Evolutionary conservation across 2,888 invertebrate species (phyloP), one percentile per base, ranked within the genome.

Genomic region (Eupithecia dodoneata): DNA sequence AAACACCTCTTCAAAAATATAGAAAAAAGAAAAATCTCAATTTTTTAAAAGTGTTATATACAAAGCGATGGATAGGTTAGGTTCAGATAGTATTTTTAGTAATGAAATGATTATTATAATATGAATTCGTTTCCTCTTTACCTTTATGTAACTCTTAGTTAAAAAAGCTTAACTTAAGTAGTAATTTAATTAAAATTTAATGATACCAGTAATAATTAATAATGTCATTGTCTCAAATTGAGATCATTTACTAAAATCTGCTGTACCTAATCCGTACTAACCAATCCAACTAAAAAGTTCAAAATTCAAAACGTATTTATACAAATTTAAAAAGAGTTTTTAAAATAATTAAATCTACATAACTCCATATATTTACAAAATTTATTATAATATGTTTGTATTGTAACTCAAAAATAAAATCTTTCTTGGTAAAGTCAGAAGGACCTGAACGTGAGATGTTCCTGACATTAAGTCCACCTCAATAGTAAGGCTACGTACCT

Each of bases 181-280:
- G n/a, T 67, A n/a, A 41, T 66, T 45, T 45, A 55, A 30, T 30
- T 69, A 69, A n/a, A 42, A 44, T 44, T 3, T n/a, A 69, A 69
- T 44, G n/a, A 12, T 44, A 44, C 2, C 67, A 44, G n/a, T 45
- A 42, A 30, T 44, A 30, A 71, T 63, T 45, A 42, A 30, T 44
- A 30, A 71, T 63, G 42, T 18, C 30, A 63, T 30, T 63, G 63
- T 63, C 63, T 63, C 63, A 30, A 42, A 47, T 59, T 72, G 63
- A 47, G 44, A 79, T 76, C 80, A 71, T 78, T 55, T 1, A 12
- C 55, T 79, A 63, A 71, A 79, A 89, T 90, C 90, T 90, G 90
- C 88, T 91, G 90, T 87, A 91, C 90, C 89, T 84, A 86, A 87
- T 89, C 89, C 89, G 87, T 87, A 85, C 86, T 85, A 87, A 86